Evolutionary conservation across 2,888 invertebrate species (phyloP), one percentile per base, ranked within the genome.

Genomic region (Mimumesa dahlbomi): DNA sequence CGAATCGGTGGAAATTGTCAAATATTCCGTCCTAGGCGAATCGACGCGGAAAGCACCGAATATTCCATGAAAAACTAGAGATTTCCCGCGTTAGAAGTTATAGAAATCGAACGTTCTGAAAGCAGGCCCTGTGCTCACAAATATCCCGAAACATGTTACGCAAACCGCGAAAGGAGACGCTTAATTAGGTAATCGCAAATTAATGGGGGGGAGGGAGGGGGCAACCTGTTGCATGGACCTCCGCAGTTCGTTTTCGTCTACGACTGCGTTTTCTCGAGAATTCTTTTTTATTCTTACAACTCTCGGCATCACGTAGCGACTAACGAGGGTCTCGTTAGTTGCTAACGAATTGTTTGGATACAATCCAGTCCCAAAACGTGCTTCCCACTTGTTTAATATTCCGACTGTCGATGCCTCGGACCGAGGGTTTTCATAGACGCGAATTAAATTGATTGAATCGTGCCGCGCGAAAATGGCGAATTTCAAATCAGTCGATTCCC

Each of bases 191-290:
- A 18, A 75, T 68, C 52, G 64, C 63, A 81, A 76, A 76, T 81
- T 77, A 76, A 59, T 43, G 31, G 53, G 18, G 29, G 61, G 64
- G 40, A 59, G 38, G 31, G 53, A 18, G 29, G 61, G 64, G 40
- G 53, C 77, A 74, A 82, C 81, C 82, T 81, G 80, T 81, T 81
- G 82, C 80, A 73, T 61, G 36, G 6, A 18, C n/a, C n/a, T 52
- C 34, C 42, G 34, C 38, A 48, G 45, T 56, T 70, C 45, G 52
- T 61, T 69, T 63, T 43, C 34, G 36, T 54, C 25, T 45, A 70
- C 43, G 45, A 71, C 58, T 54, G 69, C 52, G 34, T 38, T 58
- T 34, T 14, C 64, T 45, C 54, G 25, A 43, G n/a, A 5, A 34
- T 19, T 50, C 49, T 53, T 56, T 62, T 49, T 18, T 21, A n/a